Evolutionary conservation across 2,888 invertebrate genomes (phyloP), one percentile per base, ranked within the genome.

Genomic region (Dilophus febrilis): DNA sequence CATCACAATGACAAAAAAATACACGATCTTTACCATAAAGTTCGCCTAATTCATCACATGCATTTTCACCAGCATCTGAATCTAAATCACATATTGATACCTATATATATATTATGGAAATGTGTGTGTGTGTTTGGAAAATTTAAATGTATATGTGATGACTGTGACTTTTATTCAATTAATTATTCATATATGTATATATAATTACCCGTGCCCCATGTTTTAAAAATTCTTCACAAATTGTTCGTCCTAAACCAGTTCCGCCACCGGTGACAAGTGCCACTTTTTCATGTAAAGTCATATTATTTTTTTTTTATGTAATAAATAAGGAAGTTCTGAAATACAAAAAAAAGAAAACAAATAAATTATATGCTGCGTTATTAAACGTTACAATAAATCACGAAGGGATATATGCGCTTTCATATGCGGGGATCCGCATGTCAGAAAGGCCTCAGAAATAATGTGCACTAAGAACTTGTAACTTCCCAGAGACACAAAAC

Each of bases 51-150:
- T 72, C 71, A 46, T 77, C 74, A 7, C 72, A 66, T 35, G 81
- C 64, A 51, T 74, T 73, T 50, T 80, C 78, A 11, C 78, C 80
- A 29, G 72, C 70, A 46, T 76, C 77, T 5, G 71, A 66, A 51
- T 80, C 76, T 46, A 80, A 74, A 58, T 81, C 81, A 58, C 81
- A 81, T 46, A 81, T 66, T 18, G 80, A 72, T 42, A 81, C 77
- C 80, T 81, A 52, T 18, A 56, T 51, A 40, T 38, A 28, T n/a
- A 36, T 19, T 22, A 22, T 22, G 8, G 4, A 22, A 6, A 22
- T 17, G 32, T 17, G 16, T 5, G 18, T 31, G 28, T 14, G 40
- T 10, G 2, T 38, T 11, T 16, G 29, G 29, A 14, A 4, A 29
- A 12, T 4, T 14, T 32, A n/a, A 14, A 32, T 6, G 13, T 8